Evolutionary conservation across 2,113 vertebrate genomes (phyloP).

Genomic region (Strigops habroptila): DNA sequence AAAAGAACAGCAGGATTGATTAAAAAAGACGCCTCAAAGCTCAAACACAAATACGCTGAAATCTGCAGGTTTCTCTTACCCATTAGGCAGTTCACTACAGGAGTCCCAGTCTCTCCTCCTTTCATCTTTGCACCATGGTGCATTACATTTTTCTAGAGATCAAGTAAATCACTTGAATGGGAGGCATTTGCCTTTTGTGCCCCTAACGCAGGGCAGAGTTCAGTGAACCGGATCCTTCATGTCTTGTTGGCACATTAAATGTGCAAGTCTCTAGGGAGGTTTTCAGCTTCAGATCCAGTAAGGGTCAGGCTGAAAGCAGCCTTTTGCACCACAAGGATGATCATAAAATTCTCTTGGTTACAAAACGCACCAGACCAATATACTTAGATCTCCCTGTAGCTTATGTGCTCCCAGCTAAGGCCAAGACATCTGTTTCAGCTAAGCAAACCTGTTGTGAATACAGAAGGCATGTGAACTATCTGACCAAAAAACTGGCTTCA

Average conservation of each 20-base stretch:
- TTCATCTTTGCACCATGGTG: background rate
- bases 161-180: background rate
- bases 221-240: background rate
- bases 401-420: background rate
- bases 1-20: background rate
- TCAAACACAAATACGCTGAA: background rate
- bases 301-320: background rate
- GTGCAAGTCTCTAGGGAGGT: background rate
- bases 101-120: background rate
- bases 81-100: background rate
- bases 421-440: constrained; percentile 12
- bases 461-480: constrained; percentile 6
- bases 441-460: background rate
- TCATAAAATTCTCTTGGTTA: background rate
- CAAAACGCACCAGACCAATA: background rate
- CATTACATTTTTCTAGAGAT: background rate
- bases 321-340: background rate
- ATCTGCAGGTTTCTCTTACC: background rate
- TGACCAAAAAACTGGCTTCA: background rate
- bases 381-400: background rate
- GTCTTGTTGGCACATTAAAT: background rate
- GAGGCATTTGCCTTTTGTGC: background rate
- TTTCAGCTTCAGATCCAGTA: background rate
- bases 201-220: background rate
- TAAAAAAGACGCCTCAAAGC: background rate